Conservation (phyloP, 2,797 vertebrate species). For the Iguana delicatissima region DNA sequence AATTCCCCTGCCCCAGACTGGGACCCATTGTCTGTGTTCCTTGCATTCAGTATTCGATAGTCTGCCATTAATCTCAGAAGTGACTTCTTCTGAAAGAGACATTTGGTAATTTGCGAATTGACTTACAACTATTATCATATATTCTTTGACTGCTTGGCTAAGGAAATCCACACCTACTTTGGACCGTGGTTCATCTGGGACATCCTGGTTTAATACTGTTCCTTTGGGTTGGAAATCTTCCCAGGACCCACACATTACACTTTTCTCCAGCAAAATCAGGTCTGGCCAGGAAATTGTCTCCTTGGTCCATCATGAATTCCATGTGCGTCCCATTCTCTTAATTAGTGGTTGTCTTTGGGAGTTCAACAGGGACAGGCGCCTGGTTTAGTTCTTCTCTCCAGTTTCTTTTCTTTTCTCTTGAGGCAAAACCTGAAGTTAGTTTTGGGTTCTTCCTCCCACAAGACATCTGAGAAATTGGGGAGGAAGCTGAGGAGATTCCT, state of each 20-base stretch:
- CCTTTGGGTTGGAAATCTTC: neutral
- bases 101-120: neutral
- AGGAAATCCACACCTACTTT: neutral
- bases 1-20: neutral
- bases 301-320: neutral
- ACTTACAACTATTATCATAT: neutral
- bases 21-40: neutral
- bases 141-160: neutral
- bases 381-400: no score
- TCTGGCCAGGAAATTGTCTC: neutral
- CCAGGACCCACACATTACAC: neutral
- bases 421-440: neutral
- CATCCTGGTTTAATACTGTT: neutral
- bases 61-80: neutral
- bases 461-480: neutral
- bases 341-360: no score
- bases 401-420: neutral
- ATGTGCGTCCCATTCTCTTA: neutral
- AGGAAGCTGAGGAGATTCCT: neutral
- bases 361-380: no score
- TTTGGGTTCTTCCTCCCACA: neutral
- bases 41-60: neutral
- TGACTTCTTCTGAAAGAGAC: neutral
- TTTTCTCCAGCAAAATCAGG: neutral
- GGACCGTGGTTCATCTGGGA: neutral